Percentiles rank a stretch among this genome's conserved stretches.
phyloP scores from a whole-genome alignment of 2,888 invertebrate genomes.

The Ormia ochracea region DNA sequence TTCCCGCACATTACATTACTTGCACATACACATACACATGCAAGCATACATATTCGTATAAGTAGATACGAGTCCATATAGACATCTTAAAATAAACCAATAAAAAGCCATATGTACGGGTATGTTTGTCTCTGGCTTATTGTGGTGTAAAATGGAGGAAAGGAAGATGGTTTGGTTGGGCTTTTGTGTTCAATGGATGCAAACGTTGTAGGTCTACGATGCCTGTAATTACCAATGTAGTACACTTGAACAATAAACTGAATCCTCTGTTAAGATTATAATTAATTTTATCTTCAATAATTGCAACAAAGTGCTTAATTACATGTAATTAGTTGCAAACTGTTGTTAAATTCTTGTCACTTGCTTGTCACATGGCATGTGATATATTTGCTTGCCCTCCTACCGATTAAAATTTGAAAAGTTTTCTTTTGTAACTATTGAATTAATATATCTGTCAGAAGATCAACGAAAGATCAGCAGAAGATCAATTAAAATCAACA shows the following conservation, averaged over 20 bases:
- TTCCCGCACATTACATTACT: neutral
- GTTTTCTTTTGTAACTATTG: too few species aligned
- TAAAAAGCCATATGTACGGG: too few species aligned
- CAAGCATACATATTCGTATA: neutral
- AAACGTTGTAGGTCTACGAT: conserved; percentile 58
- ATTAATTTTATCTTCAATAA: conserved; percentile 35
- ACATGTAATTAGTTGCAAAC: conserved; percentile 45
- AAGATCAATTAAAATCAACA: too few species aligned
- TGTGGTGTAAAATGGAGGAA: conserved; percentile 3
- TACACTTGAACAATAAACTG: conserved; percentile 4
- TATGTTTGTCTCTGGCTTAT: conserved; percentile 5
- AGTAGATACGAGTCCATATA: neutral
- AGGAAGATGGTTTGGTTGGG: neutral
- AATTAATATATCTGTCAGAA: too few species aligned
- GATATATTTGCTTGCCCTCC: conserved; percentile 11
- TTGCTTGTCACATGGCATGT: neutral
- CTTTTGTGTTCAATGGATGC: conserved; percentile 29
- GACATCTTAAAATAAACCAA: neutral
- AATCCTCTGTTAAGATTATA: conserved; percentile 35
- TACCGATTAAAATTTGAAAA: too few species aligned
- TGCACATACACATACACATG: neutral
- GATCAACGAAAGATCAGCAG: too few species aligned
- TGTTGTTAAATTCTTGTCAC: conserved; percentile 12
- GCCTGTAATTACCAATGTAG: conserved; percentile 21
- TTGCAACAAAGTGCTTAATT: conserved; percentile 35